Percentiles rank a stretch among this genome's conserved stretches.
phyloP scores from a whole-genome alignment of 2,888 invertebrate genomes.

The Temnothorax ravouxi region DNA sequence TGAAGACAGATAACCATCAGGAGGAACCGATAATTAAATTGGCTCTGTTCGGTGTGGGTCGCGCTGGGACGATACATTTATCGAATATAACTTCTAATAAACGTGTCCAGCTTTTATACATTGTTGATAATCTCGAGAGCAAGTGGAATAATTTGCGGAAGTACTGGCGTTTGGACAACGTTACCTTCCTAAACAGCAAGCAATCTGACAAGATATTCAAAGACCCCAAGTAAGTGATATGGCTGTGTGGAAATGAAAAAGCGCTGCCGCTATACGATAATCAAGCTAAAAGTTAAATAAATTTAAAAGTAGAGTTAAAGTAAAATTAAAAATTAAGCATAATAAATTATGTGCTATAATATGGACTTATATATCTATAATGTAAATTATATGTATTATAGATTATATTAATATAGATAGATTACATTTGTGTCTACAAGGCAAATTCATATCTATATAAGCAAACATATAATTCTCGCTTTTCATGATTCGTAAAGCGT shows the following conservation, averaged over 20 bases:
- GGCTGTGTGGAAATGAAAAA: neutral
- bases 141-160: slow-evolving; percentile 86
- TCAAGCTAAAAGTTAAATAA: neutral
- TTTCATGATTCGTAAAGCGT: slow-evolving; percentile 83
- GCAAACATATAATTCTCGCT: neutral
- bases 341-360: neutral
- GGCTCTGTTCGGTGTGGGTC: slow-evolving; percentile 89
- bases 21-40: slow-evolving; percentile 84
- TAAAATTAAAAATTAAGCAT: slow-evolving; percentile 8
- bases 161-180: slow-evolving; percentile 87
- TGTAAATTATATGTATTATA: neutral
- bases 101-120: slow-evolving; percentile 87
- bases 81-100: slow-evolving; percentile 86
- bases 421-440: neutral
- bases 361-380: neutral
- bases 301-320: neutral
- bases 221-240: slow-evolving; percentile 88
- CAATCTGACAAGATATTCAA: slow-evolving; percentile 87
- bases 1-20: slow-evolving; percentile 74
- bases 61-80: slow-evolving; percentile 89
- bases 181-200: slow-evolving; percentile 87
- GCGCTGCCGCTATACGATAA: neutral
- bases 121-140: slow-evolving; percentile 87
- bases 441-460: neutral
- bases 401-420: neutral